Percentiles rank a stretch among this genome's conserved stretches.
Evolutionary conservation across 1,140 invertebrate genomes (phyloP).

Genomic region (Drosophila repletoides): DNA sequence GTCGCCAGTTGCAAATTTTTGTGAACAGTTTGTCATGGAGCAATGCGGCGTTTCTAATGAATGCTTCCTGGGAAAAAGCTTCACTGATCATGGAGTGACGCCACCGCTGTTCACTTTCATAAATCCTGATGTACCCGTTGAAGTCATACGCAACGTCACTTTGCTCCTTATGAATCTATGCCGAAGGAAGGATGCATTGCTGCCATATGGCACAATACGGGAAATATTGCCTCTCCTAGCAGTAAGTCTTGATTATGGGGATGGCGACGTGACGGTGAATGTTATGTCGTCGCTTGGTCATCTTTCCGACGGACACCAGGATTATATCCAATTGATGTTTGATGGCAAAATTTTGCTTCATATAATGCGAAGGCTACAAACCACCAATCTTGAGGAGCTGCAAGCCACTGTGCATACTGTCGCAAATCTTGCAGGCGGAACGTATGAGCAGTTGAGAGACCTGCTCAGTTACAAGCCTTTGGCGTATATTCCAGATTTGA

Average conservation of each 20-base stretch:
- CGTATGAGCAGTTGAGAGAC: conserved; percentile 98
- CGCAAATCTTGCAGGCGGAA: conserved; percentile 99
- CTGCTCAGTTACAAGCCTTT: conserved; percentile 96
- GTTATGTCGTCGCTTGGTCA: conserved; percentile 99
- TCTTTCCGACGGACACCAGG: conserved; percentile 98
- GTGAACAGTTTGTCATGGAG: conserved; percentile 99
- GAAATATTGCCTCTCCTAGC: conserved; percentile 97
- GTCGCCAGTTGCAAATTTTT: conserved; percentile 98
- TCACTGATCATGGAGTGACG: conserved; percentile 95
- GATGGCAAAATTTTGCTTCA: conserved; percentile 97
- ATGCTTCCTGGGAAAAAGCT: conserved; percentile 93
- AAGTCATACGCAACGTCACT: conserved; percentile 96
- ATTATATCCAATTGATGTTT: conserved; percentile 99
- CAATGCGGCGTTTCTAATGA: conserved; percentile 98
- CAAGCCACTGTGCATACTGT: conserved; percentile 98
- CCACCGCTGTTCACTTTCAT: conserved; percentile 95
- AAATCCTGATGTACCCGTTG: conserved; percentile 95
- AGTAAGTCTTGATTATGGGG: conserved; percentile 96
- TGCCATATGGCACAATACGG: conserved; percentile 92
- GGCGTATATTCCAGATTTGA: conserved; percentile 93
- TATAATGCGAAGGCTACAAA: conserved; percentile 96
- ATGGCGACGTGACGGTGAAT: conserved; percentile 98
- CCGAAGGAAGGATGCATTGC: conserved; percentile 97
- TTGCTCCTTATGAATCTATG: conserved; percentile 99
- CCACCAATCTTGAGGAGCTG: conserved; percentile 98